These are phyloP conservation scores for Zaprionus gabonicus DNA, from an alignment of 1,140 invertebrate species.

Conservation along the genomic window DNA sequence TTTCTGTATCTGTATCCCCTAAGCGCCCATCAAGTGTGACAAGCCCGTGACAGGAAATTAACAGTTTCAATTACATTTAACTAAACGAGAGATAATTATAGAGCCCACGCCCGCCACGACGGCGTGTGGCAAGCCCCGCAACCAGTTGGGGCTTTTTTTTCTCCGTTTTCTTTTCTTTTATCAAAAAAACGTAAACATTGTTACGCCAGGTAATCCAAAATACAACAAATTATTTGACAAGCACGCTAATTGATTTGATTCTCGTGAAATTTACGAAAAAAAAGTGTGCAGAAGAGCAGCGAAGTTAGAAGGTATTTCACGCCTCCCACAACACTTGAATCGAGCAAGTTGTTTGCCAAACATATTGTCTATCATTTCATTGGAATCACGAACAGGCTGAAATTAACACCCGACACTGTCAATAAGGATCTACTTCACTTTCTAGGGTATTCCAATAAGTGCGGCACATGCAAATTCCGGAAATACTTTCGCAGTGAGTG, in stretches of 20 bases:
- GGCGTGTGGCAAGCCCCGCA: constrained; percentile 62
- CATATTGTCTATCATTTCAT: not conserved
- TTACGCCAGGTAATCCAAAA: constrained; percentile 68
- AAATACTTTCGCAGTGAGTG: constrained; percentile 44
- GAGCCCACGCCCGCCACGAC: not conserved
- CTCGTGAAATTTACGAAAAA: constrained; percentile 50
- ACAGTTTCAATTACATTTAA: constrained; percentile 53
- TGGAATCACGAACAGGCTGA: not conserved
- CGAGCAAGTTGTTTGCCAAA: not conserved
- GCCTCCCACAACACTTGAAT: not conserved
- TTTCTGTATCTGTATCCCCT: constrained; percentile 11
- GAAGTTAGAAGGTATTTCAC: constrained; percentile 19
- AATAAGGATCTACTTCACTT: not conserved
- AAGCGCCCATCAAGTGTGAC: constrained; percentile 28
- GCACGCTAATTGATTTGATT: constrained; percentile 76
- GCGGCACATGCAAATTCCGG: constrained; percentile 41
- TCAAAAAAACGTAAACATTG: constrained; percentile 54
- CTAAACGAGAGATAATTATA: constrained; percentile 49
- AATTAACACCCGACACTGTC: not conserved
- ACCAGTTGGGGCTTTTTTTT: not conserved
- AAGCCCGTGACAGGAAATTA: constrained; percentile 59
- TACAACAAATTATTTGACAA: constrained; percentile 76
- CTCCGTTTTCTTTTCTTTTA: constrained; percentile 21
- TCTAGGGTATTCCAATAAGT: constrained; percentile 18
- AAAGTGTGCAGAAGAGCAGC: not conserved